Evolutionary conservation across 2,113 vertebrate species (phyloP).

Genomic region (Aegypius monachus): DNA sequence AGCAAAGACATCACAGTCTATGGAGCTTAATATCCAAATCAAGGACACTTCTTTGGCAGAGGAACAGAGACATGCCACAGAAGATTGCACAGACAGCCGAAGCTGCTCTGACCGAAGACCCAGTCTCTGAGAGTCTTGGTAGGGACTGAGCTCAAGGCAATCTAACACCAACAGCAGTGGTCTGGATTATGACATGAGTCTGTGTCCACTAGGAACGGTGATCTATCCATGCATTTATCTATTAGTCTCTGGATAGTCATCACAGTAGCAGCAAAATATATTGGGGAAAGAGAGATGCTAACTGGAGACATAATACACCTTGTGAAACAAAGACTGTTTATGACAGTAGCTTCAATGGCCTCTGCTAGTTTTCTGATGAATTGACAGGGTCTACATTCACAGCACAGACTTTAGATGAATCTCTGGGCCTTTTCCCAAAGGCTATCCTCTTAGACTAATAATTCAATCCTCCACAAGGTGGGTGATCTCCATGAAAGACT

Average conservation of each 20-base stretch:
- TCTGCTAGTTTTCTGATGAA: background rate
- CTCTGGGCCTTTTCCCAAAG: background rate
- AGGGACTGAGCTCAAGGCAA: background rate
- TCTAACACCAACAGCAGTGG: background rate
- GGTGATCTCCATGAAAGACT: background rate
- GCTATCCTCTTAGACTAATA: background rate
- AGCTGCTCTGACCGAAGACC: background rate
- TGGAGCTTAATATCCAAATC: background rate
- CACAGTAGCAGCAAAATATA: background rate
- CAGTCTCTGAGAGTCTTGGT: background rate
- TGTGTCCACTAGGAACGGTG: background rate
- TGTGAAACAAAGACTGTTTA: background rate
- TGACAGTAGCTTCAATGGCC: background rate
- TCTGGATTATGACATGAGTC: background rate
- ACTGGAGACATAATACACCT: background rate
- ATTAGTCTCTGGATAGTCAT: background rate
- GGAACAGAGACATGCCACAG: background rate
- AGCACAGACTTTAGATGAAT: background rate
- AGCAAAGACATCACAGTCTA: background rate
- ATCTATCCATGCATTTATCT: background rate
- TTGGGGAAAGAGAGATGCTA: background rate
- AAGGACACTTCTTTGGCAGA: background rate
- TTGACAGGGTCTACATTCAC: background rate
- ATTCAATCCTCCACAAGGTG: background rate
- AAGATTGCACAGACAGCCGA: background rate